Base-by-base conservation (phyloP, 53 echinoderm and acorn worm species). In the Crossaster papposus region DNA sequence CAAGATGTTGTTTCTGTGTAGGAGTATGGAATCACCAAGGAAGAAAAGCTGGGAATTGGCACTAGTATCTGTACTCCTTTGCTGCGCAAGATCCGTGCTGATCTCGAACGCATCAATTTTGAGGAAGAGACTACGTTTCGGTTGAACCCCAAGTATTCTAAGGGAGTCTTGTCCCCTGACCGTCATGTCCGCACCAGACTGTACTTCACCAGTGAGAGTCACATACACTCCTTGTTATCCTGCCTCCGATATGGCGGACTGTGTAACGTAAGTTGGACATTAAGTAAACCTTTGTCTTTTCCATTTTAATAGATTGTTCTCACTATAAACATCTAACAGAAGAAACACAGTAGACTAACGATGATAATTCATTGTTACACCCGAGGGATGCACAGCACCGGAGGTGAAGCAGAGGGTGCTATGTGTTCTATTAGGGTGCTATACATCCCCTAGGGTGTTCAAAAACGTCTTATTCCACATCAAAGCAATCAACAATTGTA, bases 121-220 rank as follows among this genome's bases (percentile, higher is more conserved):
- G 93, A 93, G 30, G 98, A 97, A 63, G 98, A 97, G 84, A 96
- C 94, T 0, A 95, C 95, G 17, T 95, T 91, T 79, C 89, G 98
- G 11, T 91, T 97, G 30, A 97, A 97, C 76, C 98, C 98, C 3
- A 80, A 92, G 38, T 97, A 97, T 92, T 94, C 98, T 17, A 85
- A 90, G 38, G 95, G 95, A 79, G 98, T 97, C 18, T 51, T 97
- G 91, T 96, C 98, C 44, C 98, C 98, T 1, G 98, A 93, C 29
- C 83, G 98, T 28, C 98, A 97, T 35, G 98, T 97, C 73, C 75
- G 98, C 7, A 96, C 98, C 20, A 82, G 98, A 31, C 94, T 97
- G 24, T 97, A 97, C 90, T 97, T 97, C 89, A 97, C 98, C 75
- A 96, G 95, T 77, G 98, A 97, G 91, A 97, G 98, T 70, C 98